phyloP scores from a whole-genome alignment of 2,113 vertebrate species.

The Peromyscus californicus region DNA sequence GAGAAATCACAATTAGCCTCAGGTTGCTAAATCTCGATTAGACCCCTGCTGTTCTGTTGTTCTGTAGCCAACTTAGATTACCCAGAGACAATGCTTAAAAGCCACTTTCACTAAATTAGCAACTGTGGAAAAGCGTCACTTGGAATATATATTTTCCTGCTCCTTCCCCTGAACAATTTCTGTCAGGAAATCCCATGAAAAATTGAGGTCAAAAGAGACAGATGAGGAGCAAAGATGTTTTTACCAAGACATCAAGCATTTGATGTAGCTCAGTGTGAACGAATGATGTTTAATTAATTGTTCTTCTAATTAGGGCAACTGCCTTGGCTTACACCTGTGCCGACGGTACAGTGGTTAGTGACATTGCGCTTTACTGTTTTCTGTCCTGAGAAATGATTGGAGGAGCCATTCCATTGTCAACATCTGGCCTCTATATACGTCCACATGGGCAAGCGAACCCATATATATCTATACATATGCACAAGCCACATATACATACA shows the following conservation, averaged over 20 bases:
- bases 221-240: conserved; percentile 62
- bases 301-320: neutral
- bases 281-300: neutral
- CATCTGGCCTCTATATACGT: too few species aligned
- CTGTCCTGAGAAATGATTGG: neutral
- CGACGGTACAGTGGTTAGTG: neutral
- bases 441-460: neutral
- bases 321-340: conserved; percentile 20
- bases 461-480: neutral
- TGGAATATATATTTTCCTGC: conserved; percentile 71
- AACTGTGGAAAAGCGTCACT: conserved; percentile 65
- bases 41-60: conserved; percentile 59
- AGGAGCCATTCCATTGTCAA: neutral
- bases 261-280: neutral
- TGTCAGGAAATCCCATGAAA: conserved; percentile 63
- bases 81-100: conserved; percentile 80
- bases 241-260: conserved; percentile 44
- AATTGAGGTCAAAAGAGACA: conserved; percentile 75
- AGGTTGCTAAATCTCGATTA: conserved; percentile 78
- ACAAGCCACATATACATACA: neutral
- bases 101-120: conserved; percentile 80
- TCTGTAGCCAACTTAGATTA: conserved; percentile 79
- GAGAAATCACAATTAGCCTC: conserved; percentile 63
- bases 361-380: neutral
- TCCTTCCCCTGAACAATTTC: conserved; percentile 74